Percentiles rank a stretch among this genome's conserved stretches.
These are phyloP conservation scores for Tipula lateralis DNA, from an alignment of 2,888 invertebrate genomes.

Conservation along the genomic window DNA sequence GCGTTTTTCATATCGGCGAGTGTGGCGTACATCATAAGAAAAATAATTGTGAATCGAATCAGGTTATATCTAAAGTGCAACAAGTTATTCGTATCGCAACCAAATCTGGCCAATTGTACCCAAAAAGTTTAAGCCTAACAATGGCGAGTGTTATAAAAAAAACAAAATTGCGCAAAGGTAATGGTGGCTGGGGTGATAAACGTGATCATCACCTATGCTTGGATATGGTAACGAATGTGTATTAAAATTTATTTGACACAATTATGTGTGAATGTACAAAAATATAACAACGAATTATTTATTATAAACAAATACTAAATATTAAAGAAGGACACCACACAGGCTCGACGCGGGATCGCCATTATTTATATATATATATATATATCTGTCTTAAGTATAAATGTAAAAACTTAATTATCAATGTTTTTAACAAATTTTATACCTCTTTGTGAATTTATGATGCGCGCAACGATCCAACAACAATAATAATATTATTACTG, in stretches of 20 bases:
- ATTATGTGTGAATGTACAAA: neutral
- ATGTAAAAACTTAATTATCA: neutral
- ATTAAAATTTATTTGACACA: neutral
- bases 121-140: constrained; percentile 61
- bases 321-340: neutral
- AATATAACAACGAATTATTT: constrained; percentile 1
- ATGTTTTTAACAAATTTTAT: neutral
- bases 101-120: constrained; percentile 60
- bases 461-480: neutral
- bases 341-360: neutral
- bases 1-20: constrained; percentile 98
- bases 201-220: constrained; percentile 78
- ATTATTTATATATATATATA: too few species aligned
- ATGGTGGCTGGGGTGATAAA: constrained; percentile 96
- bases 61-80: constrained; percentile 78
- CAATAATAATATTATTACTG: neutral
- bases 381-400: neutral
- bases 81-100: constrained; percentile 68
- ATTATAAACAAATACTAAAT: neutral
- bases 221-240: constrained; percentile 55
- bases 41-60: constrained; percentile 80
- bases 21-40: constrained; percentile 97
- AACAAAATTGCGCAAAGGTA: constrained; percentile 76
- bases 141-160: constrained; percentile 65
- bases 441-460: neutral